These are phyloP conservation scores for Pseudochaenichthys georgianus DNA, from an alignment of 2,797 vertebrate species.

Conservation along the genomic window DNA sequence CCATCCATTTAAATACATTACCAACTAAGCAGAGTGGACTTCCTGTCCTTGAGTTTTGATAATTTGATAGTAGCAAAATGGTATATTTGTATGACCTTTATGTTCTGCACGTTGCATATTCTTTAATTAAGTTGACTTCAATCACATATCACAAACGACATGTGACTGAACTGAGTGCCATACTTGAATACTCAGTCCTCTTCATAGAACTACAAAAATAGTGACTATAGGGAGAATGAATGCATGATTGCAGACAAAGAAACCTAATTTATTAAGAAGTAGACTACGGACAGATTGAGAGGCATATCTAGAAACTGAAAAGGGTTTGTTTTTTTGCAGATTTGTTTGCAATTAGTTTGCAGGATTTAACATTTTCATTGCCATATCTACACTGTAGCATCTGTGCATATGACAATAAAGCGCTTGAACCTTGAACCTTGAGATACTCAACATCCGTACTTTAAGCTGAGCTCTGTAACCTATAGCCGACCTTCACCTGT, in stretches of 20 bases:
- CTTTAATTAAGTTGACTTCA: neutral
- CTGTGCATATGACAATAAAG: too few relatives aligned
- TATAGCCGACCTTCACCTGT: conserved; percentile 37
- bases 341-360: too few relatives aligned
- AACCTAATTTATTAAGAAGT: too few relatives aligned
- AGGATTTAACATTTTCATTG: too few relatives aligned
- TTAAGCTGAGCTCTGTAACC: neutral
- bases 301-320: neutral
- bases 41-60: neutral
- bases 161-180: neutral
- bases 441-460: neutral
- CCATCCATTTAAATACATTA: neutral
- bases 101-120: neutral
- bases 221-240: too few relatives aligned
- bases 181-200: too few relatives aligned
- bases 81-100: neutral
- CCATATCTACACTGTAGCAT: too few relatives aligned
- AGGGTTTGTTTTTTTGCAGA: neutral
- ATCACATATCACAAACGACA: neutral
- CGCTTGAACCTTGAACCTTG: too few relatives aligned
- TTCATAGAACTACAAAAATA: too few relatives aligned
- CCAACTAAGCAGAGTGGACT: neutral
- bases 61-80: neutral
- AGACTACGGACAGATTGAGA: too few relatives aligned
- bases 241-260: too few relatives aligned